These are phyloP conservation scores for Agrilus biguttatus DNA, from an alignment of 2,888 invertebrate species.

Conservation along the genomic window DNA sequence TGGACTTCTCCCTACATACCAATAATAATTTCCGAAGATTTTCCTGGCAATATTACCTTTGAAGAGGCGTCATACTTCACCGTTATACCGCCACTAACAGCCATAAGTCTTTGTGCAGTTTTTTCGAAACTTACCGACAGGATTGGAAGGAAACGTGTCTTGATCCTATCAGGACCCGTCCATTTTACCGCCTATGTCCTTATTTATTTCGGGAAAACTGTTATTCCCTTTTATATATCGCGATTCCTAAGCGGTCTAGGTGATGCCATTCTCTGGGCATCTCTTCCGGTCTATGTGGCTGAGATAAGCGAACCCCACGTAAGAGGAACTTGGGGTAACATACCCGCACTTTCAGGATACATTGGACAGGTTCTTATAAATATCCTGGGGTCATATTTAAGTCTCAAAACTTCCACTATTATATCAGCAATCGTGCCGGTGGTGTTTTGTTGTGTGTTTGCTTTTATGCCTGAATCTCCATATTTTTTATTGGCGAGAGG, in stretches of 20 bases:
- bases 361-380: conserved; percentile 22
- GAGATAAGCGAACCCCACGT: conserved; percentile 20
- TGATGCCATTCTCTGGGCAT: conserved; percentile 17
- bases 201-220: conserved; percentile 13
- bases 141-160: conserved; percentile 19
- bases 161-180: conserved; percentile 18
- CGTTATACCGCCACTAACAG: conserved; percentile 19
- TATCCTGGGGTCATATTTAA: conserved; percentile 41
- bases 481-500: conserved; percentile 19
- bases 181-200: conserved; percentile 17
- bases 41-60: conserved; percentile 15
- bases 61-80: conserved; percentile 23
- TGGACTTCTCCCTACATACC: conserved; percentile 26
- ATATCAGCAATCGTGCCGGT: conserved; percentile 43
- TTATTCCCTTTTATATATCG: conserved; percentile 19
- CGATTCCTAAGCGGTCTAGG: conserved; percentile 18
- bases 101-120: conserved; percentile 14
- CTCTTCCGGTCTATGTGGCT: conserved; percentile 20
- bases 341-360: conserved; percentile 14
- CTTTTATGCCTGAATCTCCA: conserved; percentile 45
- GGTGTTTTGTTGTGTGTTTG: conserved; percentile 38
- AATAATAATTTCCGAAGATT: conserved; percentile 17
- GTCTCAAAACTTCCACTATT: conserved; percentile 35
- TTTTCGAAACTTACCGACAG: conserved; percentile 17
- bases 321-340: conserved; percentile 21